Conservation (phyloP, 2,113 vertebrate species). For the Falcunculus frontatus region DNA sequence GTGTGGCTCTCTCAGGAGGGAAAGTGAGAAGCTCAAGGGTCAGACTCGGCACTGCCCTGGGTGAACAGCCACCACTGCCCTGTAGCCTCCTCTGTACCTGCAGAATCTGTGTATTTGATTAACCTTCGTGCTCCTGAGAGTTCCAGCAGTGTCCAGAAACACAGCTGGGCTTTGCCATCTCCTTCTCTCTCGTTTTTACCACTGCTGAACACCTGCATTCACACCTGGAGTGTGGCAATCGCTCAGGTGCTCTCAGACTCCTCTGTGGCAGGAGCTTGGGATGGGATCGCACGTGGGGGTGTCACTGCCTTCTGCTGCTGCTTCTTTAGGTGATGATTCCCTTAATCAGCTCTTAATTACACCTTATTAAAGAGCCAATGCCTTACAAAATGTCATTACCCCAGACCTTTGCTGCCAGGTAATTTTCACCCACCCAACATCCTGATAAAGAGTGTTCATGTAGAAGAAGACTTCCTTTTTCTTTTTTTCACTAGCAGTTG, state of each 20-base stretch:
- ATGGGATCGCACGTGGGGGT: not conserved
- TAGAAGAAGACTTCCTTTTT: rapidly evolving
- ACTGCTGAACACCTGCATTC: not conserved
- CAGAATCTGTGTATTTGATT: not conserved
- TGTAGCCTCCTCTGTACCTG: not conserved
- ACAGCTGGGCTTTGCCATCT: not conserved
- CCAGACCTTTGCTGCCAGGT: not conserved
- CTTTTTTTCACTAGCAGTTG: not conserved
- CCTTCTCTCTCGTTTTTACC: not conserved
- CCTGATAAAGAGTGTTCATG: not conserved
- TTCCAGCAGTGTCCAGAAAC: not conserved
- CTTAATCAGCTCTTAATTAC: not conserved
- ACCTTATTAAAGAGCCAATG: not conserved
- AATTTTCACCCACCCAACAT: not conserved
- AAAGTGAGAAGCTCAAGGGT: not conserved
- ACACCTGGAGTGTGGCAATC: not conserved
- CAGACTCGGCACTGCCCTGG: not conserved
- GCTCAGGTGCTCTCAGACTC: not conserved
- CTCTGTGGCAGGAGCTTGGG: not conserved
- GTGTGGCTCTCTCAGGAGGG: not conserved
- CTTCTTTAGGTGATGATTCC: not conserved
- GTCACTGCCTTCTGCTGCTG: not conserved
- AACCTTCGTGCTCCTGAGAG: not conserved
- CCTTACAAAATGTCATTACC: not conserved
- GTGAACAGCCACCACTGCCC: not conserved